Conservation (phyloP, 2,888 invertebrate genomes). For the Rhingia campestris region DNA sequence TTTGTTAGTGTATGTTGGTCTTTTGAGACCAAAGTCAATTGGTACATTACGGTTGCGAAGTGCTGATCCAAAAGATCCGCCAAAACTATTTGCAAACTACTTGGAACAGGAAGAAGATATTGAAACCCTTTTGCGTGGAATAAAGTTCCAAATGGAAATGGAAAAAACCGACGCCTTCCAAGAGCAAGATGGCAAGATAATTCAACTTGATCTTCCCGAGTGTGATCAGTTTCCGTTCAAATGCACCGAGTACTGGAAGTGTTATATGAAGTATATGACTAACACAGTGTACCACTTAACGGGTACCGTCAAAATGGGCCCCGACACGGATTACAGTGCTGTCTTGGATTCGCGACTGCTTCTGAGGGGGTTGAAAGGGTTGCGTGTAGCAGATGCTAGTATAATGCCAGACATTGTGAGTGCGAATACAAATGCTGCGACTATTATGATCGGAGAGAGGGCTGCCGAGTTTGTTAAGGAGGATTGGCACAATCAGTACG, state of each 20-base stretch:
- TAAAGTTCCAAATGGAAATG: slow-evolving; percentile 79
- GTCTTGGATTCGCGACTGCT: slow-evolving; percentile 87
- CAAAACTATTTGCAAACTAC: slow-evolving; percentile 85
- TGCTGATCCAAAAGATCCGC: slow-evolving; percentile 83
- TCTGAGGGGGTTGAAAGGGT: slow-evolving; percentile 85
- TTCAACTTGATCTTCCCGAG: slow-evolving; percentile 73
- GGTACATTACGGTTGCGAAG: slow-evolving; percentile 83
- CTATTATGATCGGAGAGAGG: slow-evolving; percentile 94
- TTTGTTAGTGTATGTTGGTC: slow-evolving; percentile 67
- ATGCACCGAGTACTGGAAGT: slow-evolving; percentile 85
- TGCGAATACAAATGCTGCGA: slow-evolving; percentile 92
- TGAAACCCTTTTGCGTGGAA: slow-evolving; percentile 78
- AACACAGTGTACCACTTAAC: slow-evolving; percentile 87
- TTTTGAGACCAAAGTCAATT: slow-evolving; percentile 81
- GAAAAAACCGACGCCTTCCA: slow-evolving; percentile 82
- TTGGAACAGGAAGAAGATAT: slow-evolving; percentile 83
- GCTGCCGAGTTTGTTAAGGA: slow-evolving; percentile 85
- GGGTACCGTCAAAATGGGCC: slow-evolving; percentile 89
- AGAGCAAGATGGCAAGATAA: slow-evolving; percentile 77
- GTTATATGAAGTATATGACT: slow-evolving; percentile 86
- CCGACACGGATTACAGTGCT: slow-evolving; percentile 84
- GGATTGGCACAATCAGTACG: slow-evolving; percentile 68
- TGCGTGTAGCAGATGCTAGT: slow-evolving; percentile 92
- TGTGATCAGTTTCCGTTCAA: slow-evolving; percentile 77
- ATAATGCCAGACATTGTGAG: slow-evolving; percentile 91